A percentile compares a stretch with the other conserved stretches of the same genome.
phyloP scores from a whole-genome alignment of 1,140 invertebrate species.

The Aphelinus certus region DNA sequence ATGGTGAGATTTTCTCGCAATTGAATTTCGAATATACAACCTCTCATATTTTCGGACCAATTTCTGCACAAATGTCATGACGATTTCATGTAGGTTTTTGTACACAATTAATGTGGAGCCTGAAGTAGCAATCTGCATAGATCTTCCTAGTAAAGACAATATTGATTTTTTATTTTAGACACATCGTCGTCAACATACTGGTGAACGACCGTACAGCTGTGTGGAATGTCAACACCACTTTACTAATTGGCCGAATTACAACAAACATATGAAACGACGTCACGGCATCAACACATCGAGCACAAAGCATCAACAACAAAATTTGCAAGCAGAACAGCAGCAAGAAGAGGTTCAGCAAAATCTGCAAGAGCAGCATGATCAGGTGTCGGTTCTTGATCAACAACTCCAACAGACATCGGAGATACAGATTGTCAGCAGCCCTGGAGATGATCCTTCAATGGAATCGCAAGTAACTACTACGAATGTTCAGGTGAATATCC shows the following conservation, averaged over 20 bases:
- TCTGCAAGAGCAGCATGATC: constrained; percentile 21
- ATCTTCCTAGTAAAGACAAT: too few relatives aligned
- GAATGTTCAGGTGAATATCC: constrained; percentile 53
- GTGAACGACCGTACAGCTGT: constrained; percentile 69
- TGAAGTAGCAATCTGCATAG: too few relatives aligned
- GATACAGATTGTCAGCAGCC: constrained; percentile 42
- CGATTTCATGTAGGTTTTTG: too few relatives aligned
- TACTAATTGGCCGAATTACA: constrained; percentile 81
- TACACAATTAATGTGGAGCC: too few relatives aligned
- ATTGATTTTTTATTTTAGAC: constrained; percentile 55
- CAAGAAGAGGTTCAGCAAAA: constrained; percentile 47
- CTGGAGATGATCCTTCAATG: too few relatives aligned
- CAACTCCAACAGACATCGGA: constrained; percentile 17
- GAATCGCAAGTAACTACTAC: constrained; percentile 46
- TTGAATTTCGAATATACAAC: too few relatives aligned
- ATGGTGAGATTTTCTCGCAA: too few relatives aligned
- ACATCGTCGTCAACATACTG: constrained; percentile 73
- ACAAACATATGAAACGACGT: constrained; percentile 79
- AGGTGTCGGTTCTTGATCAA: neutral
- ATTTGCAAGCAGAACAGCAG: constrained; percentile 46
- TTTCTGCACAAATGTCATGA: too few relatives aligned
- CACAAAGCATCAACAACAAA: constrained; percentile 53
- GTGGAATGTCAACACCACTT: constrained; percentile 73
- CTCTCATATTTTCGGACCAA: too few relatives aligned
- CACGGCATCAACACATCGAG: constrained; percentile 71